Base-by-base conservation (phyloP, 2,113 vertebrate species). In the Cariama cristata region DNA sequence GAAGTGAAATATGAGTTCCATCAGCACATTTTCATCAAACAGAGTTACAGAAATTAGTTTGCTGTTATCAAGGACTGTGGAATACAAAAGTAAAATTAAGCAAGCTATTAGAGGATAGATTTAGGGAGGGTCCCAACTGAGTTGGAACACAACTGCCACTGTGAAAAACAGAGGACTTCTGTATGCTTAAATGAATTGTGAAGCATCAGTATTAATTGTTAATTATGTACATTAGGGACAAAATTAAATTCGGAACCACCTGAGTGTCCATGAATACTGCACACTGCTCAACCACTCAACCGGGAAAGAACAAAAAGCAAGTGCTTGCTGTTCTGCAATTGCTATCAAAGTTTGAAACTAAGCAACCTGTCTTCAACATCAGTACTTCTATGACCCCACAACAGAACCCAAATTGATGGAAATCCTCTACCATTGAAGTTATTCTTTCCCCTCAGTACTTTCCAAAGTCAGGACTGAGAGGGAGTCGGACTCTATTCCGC, bases 1-100 rank as follows among this genome's bases (percentile, higher is more conserved):
- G 98, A 98, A 98, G 97, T 98, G 98, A 99, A 99, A 98, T 99
- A 99, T 98, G 98, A 98, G 97, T 98, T 98, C 97, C 96, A 98
- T 98, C 98, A 98, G 97, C 96, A 97, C 94, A 98, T 98, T 98
- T 98, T 98, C 97, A 98, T 98, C 98, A 98, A 98, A 97, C n/a
- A 32, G 97, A 97, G 97, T 97, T 97, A 96, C 58, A 96, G 97
- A 98, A 99, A 99, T 98, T 98, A 98, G 97, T 98, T 99, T 98
- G 97, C 96, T 97, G 97, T 98, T 98, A 98, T 98, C 96, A 97
- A 98, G 80, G 82, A 94, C 90, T 98, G 86, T 90, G 87, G 88
- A 97, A 98, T 97, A 96, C 96, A 98, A 98, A 98, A 98, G 98
- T 98, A 98, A 98, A 98, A 98, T 98, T 98, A 98, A 98, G 79